Evolutionary conservation across 2,797 vertebrate species (phyloP).

Genomic region (Gila robusta): DNA sequence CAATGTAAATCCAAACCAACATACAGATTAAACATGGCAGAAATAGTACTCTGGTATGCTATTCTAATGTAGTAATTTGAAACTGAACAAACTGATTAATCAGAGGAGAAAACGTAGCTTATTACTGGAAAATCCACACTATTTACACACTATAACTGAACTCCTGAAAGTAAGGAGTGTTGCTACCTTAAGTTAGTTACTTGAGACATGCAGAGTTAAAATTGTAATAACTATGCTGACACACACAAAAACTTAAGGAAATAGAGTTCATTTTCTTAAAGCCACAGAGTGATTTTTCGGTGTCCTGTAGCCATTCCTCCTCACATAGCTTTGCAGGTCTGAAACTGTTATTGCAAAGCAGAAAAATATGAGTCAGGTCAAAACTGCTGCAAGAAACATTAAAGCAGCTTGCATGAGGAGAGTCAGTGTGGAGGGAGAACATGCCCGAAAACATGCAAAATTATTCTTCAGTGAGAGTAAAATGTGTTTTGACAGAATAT

Average conservation of each 20-base stretch:
- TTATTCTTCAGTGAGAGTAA: constrained; percentile 21
- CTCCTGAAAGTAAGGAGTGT: not conserved
- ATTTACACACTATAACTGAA: not conserved
- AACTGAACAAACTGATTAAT: not conserved
- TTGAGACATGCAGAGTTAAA: not conserved
- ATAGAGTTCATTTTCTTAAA: not conserved
- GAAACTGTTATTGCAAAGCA: not conserved
- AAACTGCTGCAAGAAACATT: not conserved
- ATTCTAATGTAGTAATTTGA: not conserved
- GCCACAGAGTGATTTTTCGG: not conserved
- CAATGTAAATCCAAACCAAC: not conserved
- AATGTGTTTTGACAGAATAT: constrained; percentile 43
- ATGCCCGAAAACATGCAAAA: constrained; percentile 21
- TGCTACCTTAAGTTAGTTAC: not conserved
- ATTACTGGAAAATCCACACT: not conserved
- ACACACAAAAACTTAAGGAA: not conserved
- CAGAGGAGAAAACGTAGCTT: not conserved
- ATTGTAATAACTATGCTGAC: constrained; percentile 17
- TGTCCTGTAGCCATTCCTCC: not conserved
- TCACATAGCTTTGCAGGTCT: not conserved
- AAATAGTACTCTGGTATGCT: not conserved
- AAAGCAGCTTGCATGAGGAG: not conserved
- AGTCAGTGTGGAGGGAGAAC: not conserved
- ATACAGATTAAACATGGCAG: not conserved
- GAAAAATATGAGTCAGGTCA: constrained; percentile 16